A percentile compares a stretch with the other conserved stretches of the same genome.
These are phyloP conservation scores for Tauraco erythrolophus DNA, from an alignment of 2,113 vertebrate species.

Conservation along the genomic window DNA sequence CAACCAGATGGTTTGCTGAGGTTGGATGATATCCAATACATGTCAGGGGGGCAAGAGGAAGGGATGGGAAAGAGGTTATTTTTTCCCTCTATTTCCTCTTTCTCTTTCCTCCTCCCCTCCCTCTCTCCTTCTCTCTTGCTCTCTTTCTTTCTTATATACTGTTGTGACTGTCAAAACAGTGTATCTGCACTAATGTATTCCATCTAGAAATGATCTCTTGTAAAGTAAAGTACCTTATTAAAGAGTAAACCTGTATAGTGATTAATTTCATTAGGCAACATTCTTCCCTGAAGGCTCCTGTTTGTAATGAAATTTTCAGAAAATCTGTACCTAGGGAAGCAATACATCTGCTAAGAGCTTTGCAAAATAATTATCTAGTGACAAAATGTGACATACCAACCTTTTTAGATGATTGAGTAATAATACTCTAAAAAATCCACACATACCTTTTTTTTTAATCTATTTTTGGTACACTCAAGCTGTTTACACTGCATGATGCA, in stretches of 20 bases:
- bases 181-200: not conserved
- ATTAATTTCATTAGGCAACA: conserved; percentile 46
- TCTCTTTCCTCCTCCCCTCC: not conserved
- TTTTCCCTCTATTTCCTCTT: not conserved
- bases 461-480: not conserved
- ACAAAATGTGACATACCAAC: not conserved
- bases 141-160: not conserved
- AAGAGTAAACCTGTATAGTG: not conserved
- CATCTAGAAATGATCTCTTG: conserved; percentile 6
- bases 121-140: not conserved
- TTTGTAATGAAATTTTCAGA: conserved; percentile 42
- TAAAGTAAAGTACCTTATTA: conserved; percentile 11
- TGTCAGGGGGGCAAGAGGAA: not conserved
- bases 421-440: not conserved
- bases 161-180: not conserved
- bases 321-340: not conserved
- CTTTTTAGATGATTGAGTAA: not conserved
- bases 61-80: not conserved
- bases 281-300: conserved; percentile 19
- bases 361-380: not conserved
- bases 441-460: no score
- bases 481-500: not conserved
- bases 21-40: not conserved
- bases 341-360: not conserved
- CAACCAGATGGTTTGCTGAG: not conserved